phyloP scores from a whole-genome alignment of 2,797 vertebrate genomes.

The Borostomias antarcticus region DNA sequence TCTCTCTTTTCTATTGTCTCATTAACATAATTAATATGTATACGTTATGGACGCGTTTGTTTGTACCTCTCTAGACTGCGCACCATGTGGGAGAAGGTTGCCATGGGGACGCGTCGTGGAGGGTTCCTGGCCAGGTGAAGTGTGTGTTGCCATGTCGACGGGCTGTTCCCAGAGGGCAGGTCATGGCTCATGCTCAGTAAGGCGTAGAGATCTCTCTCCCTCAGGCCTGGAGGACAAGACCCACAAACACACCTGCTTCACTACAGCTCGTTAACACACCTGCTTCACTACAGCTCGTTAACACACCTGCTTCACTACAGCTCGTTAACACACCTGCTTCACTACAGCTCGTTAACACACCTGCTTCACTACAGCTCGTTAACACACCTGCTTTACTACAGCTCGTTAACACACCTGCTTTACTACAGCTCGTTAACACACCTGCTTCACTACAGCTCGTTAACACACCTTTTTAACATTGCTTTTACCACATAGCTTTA shows the following conservation, averaged over 20 bases:
- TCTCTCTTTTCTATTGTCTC: not conserved
- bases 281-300: too few relatives aligned
- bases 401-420: too few relatives aligned
- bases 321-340: too few relatives aligned
- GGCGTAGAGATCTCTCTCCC: slow-evolving; percentile 80
- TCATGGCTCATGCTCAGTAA: slow-evolving; percentile 77
- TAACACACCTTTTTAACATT: too few relatives aligned
- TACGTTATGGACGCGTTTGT: not conserved
- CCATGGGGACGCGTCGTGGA: slow-evolving; percentile 75
- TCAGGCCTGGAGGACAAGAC: slow-evolving; percentile 73
- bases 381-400: too few relatives aligned
- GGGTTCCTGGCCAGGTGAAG: slow-evolving; percentile 63
- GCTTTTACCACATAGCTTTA: too few relatives aligned
- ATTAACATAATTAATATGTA: not conserved
- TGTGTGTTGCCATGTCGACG: slow-evolving; percentile 69
- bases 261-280: too few relatives aligned
- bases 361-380: too few relatives aligned
- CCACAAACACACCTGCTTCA: not conserved
- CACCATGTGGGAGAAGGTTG: slow-evolving; percentile 75
- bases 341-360: too few relatives aligned
- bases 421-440: too few relatives aligned
- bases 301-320: too few relatives aligned
- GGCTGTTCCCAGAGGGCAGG: slow-evolving; percentile 41
- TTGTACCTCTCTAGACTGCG: slow-evolving; percentile 74
- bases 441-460: too few relatives aligned